Evolutionary conservation across 2,797 vertebrate species (phyloP).

Genomic region (Sebastes steindachneri): DNA sequence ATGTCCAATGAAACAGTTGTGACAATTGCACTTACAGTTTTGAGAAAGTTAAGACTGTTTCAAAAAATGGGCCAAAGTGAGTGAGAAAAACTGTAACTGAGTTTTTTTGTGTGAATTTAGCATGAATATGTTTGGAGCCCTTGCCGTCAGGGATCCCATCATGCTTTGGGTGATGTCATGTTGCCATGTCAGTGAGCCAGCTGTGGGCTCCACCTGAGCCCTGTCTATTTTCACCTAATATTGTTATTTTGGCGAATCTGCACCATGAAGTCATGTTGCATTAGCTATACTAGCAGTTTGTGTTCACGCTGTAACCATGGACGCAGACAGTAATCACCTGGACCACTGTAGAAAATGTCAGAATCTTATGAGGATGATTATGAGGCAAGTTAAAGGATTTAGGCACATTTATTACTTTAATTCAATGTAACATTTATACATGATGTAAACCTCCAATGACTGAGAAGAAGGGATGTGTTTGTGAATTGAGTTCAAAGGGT

Average conservation of each 20-base stretch:
- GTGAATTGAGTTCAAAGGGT: not conserved
- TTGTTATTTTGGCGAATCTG: not conserved
- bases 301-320: not conserved
- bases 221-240: not conserved
- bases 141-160: not conserved
- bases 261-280: not conserved
- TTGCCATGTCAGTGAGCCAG: not conserved
- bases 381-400: not conserved
- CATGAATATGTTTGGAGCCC: not conserved
- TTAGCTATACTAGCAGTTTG: not conserved
- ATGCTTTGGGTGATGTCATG: not conserved
- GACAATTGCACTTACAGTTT: no score
- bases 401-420: not conserved
- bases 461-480: not conserved
- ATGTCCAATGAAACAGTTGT: no score
- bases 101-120: not conserved
- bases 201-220: constrained; percentile 2
- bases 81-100: no score
- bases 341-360: not conserved
- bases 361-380: not conserved
- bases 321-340: not conserved
- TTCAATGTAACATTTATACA: no score
- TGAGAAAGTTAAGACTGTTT: no score
- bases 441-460: no score
- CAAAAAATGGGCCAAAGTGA: no score